Evolutionary conservation across 2,113 vertebrate genomes (phyloP), one percentile per base, ranked within the genome.

Genomic region (Leucoraja erinaceus): DNA sequence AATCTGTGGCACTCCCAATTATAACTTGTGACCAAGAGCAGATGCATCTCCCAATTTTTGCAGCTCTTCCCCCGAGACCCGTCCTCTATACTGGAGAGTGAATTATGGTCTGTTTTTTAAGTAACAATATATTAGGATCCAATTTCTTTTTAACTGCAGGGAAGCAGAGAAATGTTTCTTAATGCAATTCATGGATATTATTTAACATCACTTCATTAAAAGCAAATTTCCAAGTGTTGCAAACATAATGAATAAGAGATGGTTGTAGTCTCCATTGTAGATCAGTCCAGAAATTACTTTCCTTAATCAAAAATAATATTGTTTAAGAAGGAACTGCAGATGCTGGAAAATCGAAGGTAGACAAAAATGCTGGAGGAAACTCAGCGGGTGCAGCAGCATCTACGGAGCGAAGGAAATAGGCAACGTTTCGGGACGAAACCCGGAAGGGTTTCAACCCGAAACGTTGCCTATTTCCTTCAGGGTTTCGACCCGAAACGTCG

Each of bases 91-190:
- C 56, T 11, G 4, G 81, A 28, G 28, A 84, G 81, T 84, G 81
- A 84, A 61, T 84, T 61, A 84, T n/a, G 81, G 25, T n/a, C 81
- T 59, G 81, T 28, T 84, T 84, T 84, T 28, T 59, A 84, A 84
- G 28, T n/a, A 84, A 84, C 81, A 84, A 61, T 84, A 61, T 84
- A 61, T 84, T 84, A 84, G 59, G 81, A 61, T 61, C 81, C 81
- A 84, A 84, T 84, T 84, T 84, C 81, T 61, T 56, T 56, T 14
- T 28, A 84, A 25, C 81, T 61, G 81, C 28, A 6, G 81, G 81
- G 56, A 54, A 84, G 81, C 54, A n/a, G 81, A 84, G 81, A 61
- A 84, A 61, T 84, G 59, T 54, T 61, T 84, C 28, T 84, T 61
- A 84, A 84, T 84, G 28, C 56, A 84, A 84, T 84, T 84, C 25